phyloP scores from a whole-genome alignment of 2,113 vertebrate genomes.

The Marcusenius ussheri region DNA sequence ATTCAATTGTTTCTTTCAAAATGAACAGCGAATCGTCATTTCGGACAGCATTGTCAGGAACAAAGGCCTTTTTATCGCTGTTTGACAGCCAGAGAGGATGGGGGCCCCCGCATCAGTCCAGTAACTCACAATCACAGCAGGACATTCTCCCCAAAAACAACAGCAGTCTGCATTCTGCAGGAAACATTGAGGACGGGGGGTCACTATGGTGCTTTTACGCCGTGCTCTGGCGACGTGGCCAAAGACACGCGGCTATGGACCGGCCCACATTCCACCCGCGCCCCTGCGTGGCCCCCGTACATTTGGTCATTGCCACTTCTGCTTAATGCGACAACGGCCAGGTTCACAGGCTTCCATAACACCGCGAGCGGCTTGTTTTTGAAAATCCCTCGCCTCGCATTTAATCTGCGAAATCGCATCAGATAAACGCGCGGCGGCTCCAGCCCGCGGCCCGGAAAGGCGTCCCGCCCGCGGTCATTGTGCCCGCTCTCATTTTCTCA shows the following conservation, averaged over 20 bases:
- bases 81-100: neutral
- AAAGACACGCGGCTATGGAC: neutral
- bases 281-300: neutral
- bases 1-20: conserved; percentile 15
- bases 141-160: neutral
- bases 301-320: neutral
- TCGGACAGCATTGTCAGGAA: neutral
- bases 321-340: neutral
- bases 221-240: neutral
- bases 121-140: neutral
- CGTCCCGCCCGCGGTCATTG: too few relatives aligned
- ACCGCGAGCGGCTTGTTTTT: neutral
- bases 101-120: neutral
- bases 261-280: neutral
- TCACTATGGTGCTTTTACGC: neutral
- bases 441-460: neutral
- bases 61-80: neutral
- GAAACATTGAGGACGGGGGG: neutral
- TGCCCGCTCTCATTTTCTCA: neutral
- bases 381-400: neutral
- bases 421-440: neutral
- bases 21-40: neutral
- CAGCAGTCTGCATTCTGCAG: neutral
- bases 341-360: neutral
- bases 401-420: neutral